Conservation (phyloP, 2,888 invertebrate genomes). For the Latrodectus hesperus region DNA sequence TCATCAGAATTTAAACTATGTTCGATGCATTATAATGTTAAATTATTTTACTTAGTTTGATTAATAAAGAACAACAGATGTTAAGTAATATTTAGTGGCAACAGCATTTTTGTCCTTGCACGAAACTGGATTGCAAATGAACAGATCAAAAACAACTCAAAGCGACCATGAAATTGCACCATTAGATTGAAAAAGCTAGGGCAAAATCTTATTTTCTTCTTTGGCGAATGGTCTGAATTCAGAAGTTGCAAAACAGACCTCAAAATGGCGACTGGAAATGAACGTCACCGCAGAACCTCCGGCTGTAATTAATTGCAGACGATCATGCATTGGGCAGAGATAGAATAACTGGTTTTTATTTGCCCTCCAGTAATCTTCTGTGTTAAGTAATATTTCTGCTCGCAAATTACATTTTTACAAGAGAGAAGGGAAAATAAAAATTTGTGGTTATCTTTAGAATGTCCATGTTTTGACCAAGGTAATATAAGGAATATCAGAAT, state of each 20-base stretch:
- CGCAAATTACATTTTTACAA: neutral
- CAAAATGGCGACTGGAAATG: neutral
- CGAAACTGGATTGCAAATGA: neutral
- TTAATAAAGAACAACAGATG: too few species aligned
- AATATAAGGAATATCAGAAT: neutral
- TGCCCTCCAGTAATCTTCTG: neutral
- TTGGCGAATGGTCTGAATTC: too few species aligned
- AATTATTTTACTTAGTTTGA: too few species aligned
- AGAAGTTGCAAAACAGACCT: too few species aligned
- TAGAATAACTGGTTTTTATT: neutral
- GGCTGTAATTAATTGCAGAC: neutral
- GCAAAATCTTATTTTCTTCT: too few species aligned
- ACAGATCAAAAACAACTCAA: neutral
- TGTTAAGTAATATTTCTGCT: neutral
- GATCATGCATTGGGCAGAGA: neutral
- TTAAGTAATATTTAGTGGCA: too few species aligned
- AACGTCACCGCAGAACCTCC: neutral
- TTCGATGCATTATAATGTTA: too few species aligned
- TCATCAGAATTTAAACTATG: too few species aligned
- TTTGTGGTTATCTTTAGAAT: neutral
- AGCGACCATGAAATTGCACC: conserved; percentile 1
- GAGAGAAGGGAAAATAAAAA: neutral
- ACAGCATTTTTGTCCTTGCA: neutral
- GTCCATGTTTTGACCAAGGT: neutral
- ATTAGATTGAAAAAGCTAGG: too few species aligned